Evolutionary conservation across 2,888 invertebrate species (phyloP).

Genomic region (Ornithoptera priamus): DNA sequence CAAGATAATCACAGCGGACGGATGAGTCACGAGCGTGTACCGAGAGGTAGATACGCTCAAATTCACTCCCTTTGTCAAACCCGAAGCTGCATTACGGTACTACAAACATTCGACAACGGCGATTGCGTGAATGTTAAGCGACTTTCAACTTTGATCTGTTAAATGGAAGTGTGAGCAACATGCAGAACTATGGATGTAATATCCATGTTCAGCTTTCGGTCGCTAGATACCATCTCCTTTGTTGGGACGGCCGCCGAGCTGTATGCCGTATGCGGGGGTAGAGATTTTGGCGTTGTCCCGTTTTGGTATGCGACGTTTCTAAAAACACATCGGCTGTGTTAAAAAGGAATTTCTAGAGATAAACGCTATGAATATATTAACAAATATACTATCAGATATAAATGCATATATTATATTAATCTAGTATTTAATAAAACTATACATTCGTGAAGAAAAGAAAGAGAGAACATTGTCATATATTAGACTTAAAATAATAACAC

Average conservation of each 20-base stretch:
- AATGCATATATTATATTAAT: too few species aligned
- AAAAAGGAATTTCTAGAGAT: slow-evolving; percentile 5
- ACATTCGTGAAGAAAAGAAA: too few species aligned
- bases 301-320: slow-evolving; percentile 10
- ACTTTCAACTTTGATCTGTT: slow-evolving; percentile 14
- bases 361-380: too few species aligned
- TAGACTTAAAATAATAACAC: too few species aligned
- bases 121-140: not conserved
- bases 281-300: slow-evolving; percentile 19
- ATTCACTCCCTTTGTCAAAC: slow-evolving; percentile 70
- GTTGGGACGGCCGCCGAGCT: slow-evolving; percentile 19
- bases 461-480: too few species aligned
- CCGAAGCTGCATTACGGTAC: slow-evolving; percentile 38
- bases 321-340: slow-evolving; percentile 23
- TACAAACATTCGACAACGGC: slow-evolving; percentile 11
- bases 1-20: slow-evolving; percentile 63
- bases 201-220: slow-evolving; percentile 24
- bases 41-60: slow-evolving; percentile 59
- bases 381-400: too few species aligned
- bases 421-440: too few species aligned
- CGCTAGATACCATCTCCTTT: slow-evolving; percentile 28
- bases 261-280: slow-evolving; percentile 21
- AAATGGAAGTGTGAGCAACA: not conserved
- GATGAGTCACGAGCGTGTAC: slow-evolving; percentile 67
- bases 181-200: not conserved